Evolutionary conservation across 2,113 vertebrate species (phyloP).

Genomic region (Corythoichthys intestinalis): DNA sequence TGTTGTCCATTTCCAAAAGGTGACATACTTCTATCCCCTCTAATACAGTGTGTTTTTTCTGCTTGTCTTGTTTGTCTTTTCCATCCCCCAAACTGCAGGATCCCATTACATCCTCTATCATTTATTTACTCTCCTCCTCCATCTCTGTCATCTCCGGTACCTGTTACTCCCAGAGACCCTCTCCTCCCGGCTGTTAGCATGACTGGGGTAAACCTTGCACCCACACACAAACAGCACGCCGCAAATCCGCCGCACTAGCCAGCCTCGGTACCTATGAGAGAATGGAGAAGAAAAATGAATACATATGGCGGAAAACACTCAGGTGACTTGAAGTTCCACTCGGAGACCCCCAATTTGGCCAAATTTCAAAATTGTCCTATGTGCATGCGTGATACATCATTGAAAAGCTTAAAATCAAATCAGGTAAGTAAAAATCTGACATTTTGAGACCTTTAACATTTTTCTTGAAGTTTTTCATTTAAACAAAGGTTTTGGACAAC

Average conservation of each 20-base stretch:
- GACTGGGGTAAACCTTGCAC: slow-evolving; percentile 59
- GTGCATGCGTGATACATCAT: no score
- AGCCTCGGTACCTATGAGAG: slow-evolving; percentile 67
- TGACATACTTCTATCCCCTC: slow-evolving; percentile 19
- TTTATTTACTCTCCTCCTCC: slow-evolving; percentile 43
- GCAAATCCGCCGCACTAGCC: slow-evolving; percentile 71
- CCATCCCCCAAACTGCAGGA: slow-evolving; percentile 16
- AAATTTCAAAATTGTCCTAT: no score
- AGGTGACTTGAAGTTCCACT: no score
- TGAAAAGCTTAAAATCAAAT: no score
- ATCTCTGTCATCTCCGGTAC: slow-evolving; percentile 47
- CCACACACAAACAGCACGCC: slow-evolving; percentile 66
- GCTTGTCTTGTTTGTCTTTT: not conserved
- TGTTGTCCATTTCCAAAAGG: slow-evolving; percentile 15
- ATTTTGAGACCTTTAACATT: no score
- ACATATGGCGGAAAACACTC: no score
- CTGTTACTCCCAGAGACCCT: slow-evolving; percentile 62
- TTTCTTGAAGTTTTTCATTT: no score
- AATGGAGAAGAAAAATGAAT: slow-evolving; percentile 4
- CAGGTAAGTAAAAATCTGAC: no score
- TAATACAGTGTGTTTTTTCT: slow-evolving; percentile 25
- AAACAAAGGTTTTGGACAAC: no score
- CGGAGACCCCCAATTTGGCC: no score
- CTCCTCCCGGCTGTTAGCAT: slow-evolving; percentile 43
- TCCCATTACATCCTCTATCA: slow-evolving; percentile 37